These are phyloP conservation scores for Thrips palmi DNA, from an alignment of 1,140 invertebrate species.

Conservation along the genomic window DNA sequence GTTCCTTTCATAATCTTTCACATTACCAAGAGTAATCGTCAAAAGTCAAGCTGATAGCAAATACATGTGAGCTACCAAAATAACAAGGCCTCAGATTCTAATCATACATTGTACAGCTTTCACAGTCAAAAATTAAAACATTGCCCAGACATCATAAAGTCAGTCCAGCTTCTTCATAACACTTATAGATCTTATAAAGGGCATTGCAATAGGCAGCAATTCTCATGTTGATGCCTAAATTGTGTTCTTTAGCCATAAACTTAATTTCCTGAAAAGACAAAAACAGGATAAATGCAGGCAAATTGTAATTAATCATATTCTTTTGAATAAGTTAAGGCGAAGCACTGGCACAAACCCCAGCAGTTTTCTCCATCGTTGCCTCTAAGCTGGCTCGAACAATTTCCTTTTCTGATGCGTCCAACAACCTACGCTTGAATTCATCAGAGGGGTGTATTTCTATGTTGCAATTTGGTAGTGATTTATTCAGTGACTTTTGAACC, in stretches of 20 bases:
- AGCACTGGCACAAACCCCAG: conserved; percentile 7
- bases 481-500: conserved; percentile 44
- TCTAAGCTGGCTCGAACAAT: conserved; percentile 54
- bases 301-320: too few species aligned
- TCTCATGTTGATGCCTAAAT: conserved; percentile 59
- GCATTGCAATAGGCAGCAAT: conserved; percentile 68
- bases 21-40: too few species aligned
- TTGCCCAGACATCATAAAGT: too few species aligned
- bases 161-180: conserved; percentile 56
- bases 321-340: not conserved
- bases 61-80: too few species aligned
- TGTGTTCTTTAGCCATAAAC: conserved; percentile 44
- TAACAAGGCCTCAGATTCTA: too few species aligned
- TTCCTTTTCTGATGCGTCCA: conserved; percentile 51
- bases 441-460: conserved; percentile 38
- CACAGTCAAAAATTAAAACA: too few species aligned
- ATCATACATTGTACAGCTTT: too few species aligned
- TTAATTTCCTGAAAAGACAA: conserved; percentile 59
- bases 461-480: conserved; percentile 11
- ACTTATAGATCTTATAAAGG: conserved; percentile 68
- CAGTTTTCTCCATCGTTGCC: conserved; percentile 48
- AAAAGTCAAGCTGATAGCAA: too few species aligned
- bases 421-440: conserved; percentile 39
- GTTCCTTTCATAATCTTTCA: too few species aligned
- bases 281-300: too few species aligned